Percentiles rank a stretch among this genome's conserved stretches.
Evolutionary conservation across 2,797 vertebrate genomes (phyloP).

Genomic region (Sandelia bainsii): DNA sequence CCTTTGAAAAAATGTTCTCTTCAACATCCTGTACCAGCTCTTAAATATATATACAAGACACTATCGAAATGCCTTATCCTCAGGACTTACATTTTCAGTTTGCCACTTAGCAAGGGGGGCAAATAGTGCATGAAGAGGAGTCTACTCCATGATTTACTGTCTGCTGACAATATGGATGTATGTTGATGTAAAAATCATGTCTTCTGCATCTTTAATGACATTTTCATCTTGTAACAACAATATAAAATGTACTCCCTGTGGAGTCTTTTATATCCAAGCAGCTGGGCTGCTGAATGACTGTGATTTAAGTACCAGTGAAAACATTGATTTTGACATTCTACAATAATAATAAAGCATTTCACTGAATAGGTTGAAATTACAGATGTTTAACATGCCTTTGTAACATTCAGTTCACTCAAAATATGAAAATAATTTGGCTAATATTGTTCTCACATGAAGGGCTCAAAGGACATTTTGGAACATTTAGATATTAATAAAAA

Average conservation of each 20-base stretch:
- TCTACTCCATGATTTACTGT: conserved; percentile 21
- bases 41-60: conserved; percentile 26
- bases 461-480: conserved; percentile 27
- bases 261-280: conserved; percentile 3
- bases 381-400: neutral
- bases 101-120: conserved; percentile 30
- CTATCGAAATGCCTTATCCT: neutral
- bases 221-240: conserved; percentile 11
- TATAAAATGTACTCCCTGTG: conserved; percentile 26
- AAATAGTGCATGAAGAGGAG: conserved; percentile 30
- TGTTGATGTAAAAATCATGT: conserved; percentile 18
- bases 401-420: conserved; percentile 6
- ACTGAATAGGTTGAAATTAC: neutral
- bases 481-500: conserved; percentile 15
- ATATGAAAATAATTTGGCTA: neutral
- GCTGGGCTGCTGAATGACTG: neutral
- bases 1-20: neutral
- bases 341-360: neutral
- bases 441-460: conserved; percentile 13
- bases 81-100: neutral
- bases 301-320: conserved; percentile 4
- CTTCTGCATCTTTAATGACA: conserved; percentile 38
- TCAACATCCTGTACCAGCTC: neutral
- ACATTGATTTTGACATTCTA: conserved; percentile 3
- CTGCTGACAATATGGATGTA: conserved; percentile 21